Percentiles rank a stretch among this genome's conserved stretches.
Evolutionary conservation across 1,140 invertebrate genomes (phyloP).

Genomic region (Solenopsis fugax): DNA sequence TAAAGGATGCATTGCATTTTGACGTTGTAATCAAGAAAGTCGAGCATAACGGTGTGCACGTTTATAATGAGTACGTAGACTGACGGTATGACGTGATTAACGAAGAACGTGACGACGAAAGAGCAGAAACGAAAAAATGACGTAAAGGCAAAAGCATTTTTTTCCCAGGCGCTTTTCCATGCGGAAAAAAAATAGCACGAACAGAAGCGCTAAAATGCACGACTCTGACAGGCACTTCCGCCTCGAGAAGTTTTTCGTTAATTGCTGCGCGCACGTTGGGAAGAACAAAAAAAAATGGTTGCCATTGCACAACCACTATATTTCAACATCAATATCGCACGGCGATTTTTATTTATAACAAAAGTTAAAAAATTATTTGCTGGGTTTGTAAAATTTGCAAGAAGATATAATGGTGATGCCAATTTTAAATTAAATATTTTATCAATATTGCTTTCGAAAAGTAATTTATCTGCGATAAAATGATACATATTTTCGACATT

Average conservation of each 20-base stretch:
- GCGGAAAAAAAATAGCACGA: conserved; percentile 41
- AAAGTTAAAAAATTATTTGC: conserved; percentile 24
- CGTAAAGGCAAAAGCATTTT: conserved; percentile 57
- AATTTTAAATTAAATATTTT: conserved; percentile 25
- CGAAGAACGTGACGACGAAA: conserved; percentile 48
- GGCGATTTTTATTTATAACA: background rate
- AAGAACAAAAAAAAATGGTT: conserved; percentile 54
- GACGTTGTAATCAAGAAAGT: conserved; percentile 36
- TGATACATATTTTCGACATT: background rate
- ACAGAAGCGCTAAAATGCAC: conserved; percentile 59
- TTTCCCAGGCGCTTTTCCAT: conserved; percentile 36
- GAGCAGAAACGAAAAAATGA: conserved; percentile 51
- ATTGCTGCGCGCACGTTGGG: conserved; percentile 34
- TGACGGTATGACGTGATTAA: conserved; percentile 38
- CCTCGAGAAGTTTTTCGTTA: conserved; percentile 65
- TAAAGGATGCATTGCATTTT: background rate
- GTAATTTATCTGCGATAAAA: background rate
- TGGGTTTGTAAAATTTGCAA: conserved; percentile 7
- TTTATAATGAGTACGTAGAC: conserved; percentile 45
- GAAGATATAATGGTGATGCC: background rate
- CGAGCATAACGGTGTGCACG: conserved; percentile 22
- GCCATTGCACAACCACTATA: conserved; percentile 13
- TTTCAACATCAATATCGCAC: background rate
- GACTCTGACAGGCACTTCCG: conserved; percentile 58
- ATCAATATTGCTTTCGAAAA: background rate